Evolutionary conservation across 2,113 vertebrate genomes (phyloP).

Genomic region (Martes martes): DNA sequence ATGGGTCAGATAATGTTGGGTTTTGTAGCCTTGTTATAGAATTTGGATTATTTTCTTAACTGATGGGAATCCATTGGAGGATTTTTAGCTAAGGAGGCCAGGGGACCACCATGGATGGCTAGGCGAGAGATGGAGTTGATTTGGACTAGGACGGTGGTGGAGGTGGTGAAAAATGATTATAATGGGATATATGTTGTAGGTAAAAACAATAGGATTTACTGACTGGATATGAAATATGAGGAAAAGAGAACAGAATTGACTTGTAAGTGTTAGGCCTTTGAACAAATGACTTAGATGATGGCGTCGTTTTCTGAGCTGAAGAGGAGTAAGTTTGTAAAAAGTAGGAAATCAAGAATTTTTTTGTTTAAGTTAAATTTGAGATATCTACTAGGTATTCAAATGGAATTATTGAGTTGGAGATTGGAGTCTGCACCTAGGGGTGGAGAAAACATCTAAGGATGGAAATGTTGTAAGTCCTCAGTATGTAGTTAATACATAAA

Average conservation of each 20-base stretch:
- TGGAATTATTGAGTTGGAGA: background rate
- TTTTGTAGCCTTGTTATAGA: background rate
- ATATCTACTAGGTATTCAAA: background rate
- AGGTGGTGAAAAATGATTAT: background rate
- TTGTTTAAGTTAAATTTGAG: background rate
- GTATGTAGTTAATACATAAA: background rate
- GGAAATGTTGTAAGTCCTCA: background rate
- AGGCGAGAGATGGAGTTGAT: background rate
- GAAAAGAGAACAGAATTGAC: background rate
- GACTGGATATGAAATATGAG: background rate
- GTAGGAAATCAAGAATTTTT: conserved; percentile 10
- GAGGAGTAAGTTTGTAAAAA: background rate
- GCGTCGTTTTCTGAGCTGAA: background rate
- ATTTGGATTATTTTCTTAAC: background rate
- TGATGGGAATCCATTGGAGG: background rate
- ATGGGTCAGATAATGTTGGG: background rate
- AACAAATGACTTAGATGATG: background rate
- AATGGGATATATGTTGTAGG: background rate
- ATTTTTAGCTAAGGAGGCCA: background rate
- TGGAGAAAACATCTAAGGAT: background rate
- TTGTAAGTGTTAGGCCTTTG: conserved; percentile 26
- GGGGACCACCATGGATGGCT: background rate
- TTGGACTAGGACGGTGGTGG: background rate
- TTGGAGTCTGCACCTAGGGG: background rate
- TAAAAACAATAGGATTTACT: background rate